These are phyloP conservation scores for Bombus soroeensis DNA, from an alignment of 1,140 invertebrate species.

Conservation along the genomic window DNA sequence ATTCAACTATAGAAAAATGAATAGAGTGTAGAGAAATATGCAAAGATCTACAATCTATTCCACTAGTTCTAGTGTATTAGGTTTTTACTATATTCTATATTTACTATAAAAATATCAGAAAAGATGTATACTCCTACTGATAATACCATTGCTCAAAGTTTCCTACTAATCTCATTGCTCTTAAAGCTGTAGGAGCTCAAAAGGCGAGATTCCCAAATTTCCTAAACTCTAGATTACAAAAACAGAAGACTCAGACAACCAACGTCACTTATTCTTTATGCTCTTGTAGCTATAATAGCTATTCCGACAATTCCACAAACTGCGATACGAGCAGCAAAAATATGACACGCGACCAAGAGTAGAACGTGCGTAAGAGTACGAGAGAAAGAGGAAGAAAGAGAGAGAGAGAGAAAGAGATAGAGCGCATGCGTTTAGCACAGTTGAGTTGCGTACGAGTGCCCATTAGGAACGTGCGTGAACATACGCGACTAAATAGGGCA, in stretches of 20 bases:
- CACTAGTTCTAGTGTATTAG: no score
- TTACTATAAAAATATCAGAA: no score
- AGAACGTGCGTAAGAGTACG: background rate
- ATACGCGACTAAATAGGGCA: slow-evolving; percentile 59
- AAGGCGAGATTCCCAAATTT: background rate
- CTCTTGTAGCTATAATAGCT: background rate
- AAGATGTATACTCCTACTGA: no score
- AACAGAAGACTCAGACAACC: background rate
- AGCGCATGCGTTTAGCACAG: slow-evolving; percentile 52
- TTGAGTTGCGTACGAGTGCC: slow-evolving; percentile 69
- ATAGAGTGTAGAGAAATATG: background rate
- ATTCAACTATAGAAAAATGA: background rate
- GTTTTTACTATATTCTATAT: no score
- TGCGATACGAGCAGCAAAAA: slow-evolving; percentile 32
- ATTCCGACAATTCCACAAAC: slow-evolving; percentile 2
- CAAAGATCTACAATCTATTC: no score
- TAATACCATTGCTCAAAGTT: no score
- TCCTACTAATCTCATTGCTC: no score
- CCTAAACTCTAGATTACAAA: background rate
- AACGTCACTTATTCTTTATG: no score
- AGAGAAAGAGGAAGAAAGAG: background rate
- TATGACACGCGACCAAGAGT: slow-evolving; percentile 53
- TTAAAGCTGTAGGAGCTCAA: background rate
- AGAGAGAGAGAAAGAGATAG: background rate
- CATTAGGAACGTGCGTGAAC: slow-evolving; percentile 72